phyloP scores from a whole-genome alignment of 2,113 vertebrate genomes.

The Pholis gunnellus region DNA sequence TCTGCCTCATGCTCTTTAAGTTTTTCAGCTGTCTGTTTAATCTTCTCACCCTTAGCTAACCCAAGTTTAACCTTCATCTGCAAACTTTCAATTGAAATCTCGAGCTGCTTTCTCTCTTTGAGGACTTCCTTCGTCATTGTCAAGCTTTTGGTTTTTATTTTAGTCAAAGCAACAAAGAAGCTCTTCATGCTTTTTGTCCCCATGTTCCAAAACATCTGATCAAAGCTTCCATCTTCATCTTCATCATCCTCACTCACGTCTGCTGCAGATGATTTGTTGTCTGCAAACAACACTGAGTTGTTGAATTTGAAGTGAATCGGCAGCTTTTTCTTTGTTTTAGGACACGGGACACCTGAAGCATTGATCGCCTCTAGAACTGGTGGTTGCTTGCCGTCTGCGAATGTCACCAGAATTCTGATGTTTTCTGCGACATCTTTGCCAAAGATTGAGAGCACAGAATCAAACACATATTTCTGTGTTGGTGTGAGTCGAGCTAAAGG shows the following conservation, averaged over 20 bases:
- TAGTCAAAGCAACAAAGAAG: slow-evolving; percentile 43
- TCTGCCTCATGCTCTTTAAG: slow-evolving; percentile 34
- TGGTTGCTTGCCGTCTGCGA: slow-evolving; percentile 59
- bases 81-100: slow-evolving; percentile 46
- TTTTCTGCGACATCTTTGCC: slow-evolving; percentile 65
- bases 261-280: slow-evolving; percentile 9
- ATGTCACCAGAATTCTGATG: slow-evolving; percentile 67
- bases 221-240: slow-evolving; percentile 27
- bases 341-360: slow-evolving; percentile 32
- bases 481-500: slow-evolving; percentile 47
- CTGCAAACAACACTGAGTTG: slow-evolving; percentile 65
- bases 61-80: slow-evolving; percentile 19
- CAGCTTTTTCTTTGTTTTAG: not conserved
- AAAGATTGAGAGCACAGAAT: slow-evolving; percentile 70
- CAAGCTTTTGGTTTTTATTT: slow-evolving; percentile 31
- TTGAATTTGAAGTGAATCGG: slow-evolving; percentile 76
- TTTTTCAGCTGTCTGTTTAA: slow-evolving; percentile 18
- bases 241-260: not conserved
- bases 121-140: slow-evolving; percentile 34
- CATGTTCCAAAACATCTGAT: slow-evolving; percentile 59
- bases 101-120: slow-evolving; percentile 47
- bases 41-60: slow-evolving; percentile 53
- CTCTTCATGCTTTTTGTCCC: slow-evolving; percentile 44
- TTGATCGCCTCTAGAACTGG: slow-evolving; percentile 64
- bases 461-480: slow-evolving; percentile 65